Evolutionary conservation across 1,140 invertebrate genomes (phyloP).

Genomic region (Druon quercuslanigerum): DNA sequence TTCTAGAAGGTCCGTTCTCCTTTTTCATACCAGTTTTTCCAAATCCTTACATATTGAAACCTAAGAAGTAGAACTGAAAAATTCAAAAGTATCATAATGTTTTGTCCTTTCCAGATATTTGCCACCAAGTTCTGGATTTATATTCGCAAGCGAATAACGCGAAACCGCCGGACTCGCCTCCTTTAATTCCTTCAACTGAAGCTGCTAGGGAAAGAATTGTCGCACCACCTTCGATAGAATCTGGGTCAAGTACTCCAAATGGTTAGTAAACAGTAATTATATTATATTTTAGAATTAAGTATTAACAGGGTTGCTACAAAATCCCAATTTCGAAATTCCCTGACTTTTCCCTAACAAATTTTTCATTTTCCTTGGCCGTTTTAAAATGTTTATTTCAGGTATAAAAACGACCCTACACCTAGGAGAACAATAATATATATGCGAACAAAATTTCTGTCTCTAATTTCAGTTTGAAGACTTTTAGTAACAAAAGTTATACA

Average conservation of each 20-base stretch:
- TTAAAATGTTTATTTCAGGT: too few relatives aligned
- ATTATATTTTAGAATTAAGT: not conserved
- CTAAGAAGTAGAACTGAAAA: not conserved
- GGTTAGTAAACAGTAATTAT: slow-evolving; percentile 54
- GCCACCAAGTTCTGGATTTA: slow-evolving; percentile 95
- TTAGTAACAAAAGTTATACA: too few relatives aligned
- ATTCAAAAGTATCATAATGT: not conserved
- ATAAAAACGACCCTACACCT: too few relatives aligned
- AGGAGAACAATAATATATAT: too few relatives aligned
- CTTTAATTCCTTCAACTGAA: slow-evolving; percentile 73
- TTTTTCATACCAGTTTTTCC: slow-evolving; percentile 25
- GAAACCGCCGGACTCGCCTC: slow-evolving; percentile 79
- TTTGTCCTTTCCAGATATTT: slow-evolving; percentile 85
- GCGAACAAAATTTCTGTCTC: too few relatives aligned
- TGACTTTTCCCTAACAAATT: too few relatives aligned
- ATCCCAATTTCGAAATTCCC: too few relatives aligned
- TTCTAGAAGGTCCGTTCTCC: slow-evolving; percentile 85
- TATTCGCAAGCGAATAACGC: slow-evolving; percentile 83
- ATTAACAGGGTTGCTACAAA: too few relatives aligned
- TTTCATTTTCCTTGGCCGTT: too few relatives aligned
- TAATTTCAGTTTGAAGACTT: too few relatives aligned
- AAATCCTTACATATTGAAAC: slow-evolving; percentile 21
- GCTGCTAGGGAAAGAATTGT: slow-evolving; percentile 60
- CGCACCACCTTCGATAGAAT: slow-evolving; percentile 61
- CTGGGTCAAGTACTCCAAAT: slow-evolving; percentile 65